A percentile compares a stretch with the other conserved stretches of the same genome.
phyloP scores from a whole-genome alignment of 37 sponge, comb jelly and placozoan genomes.

The Chondrilla cf. caribensis region DNA sequence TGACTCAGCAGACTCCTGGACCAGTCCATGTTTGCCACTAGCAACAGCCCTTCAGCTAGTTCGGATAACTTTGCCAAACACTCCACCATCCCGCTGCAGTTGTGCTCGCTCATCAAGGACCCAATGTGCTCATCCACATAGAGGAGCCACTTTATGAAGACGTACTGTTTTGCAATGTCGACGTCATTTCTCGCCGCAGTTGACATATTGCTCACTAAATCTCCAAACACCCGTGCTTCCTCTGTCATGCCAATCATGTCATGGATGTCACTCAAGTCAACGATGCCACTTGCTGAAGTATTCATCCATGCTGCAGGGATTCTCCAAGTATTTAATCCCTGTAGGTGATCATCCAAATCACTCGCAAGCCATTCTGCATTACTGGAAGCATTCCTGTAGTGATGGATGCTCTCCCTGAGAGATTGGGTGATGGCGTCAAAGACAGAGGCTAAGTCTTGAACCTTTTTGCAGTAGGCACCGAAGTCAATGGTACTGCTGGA shows the following conservation, averaged over 20 bases:
- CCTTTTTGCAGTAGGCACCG: not conserved
- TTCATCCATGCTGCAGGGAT: not conserved
- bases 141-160: constrained; percentile 1
- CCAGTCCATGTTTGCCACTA: not conserved
- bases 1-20: not conserved
- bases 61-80: not conserved
- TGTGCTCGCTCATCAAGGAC: not conserved
- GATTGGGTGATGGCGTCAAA: not conserved
- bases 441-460: not conserved
- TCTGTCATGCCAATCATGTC: not conserved
- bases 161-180: not conserved
- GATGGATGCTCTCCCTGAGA: not conserved
- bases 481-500: not conserved
- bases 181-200: not conserved
- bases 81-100: constrained; percentile 3
- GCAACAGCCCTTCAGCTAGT: not conserved
- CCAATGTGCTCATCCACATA: constrained; percentile 2
- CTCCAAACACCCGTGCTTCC: not conserved
- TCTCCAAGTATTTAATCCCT: not conserved
- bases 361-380: not conserved
- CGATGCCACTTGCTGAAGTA: not conserved
- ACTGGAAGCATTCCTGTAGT: not conserved
- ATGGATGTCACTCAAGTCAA: not conserved
- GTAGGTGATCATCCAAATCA: not conserved
- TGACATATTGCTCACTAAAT: not conserved